phyloP scores from a whole-genome alignment of 1,140 invertebrate species.

The Oedothorax gibbosus region DNA sequence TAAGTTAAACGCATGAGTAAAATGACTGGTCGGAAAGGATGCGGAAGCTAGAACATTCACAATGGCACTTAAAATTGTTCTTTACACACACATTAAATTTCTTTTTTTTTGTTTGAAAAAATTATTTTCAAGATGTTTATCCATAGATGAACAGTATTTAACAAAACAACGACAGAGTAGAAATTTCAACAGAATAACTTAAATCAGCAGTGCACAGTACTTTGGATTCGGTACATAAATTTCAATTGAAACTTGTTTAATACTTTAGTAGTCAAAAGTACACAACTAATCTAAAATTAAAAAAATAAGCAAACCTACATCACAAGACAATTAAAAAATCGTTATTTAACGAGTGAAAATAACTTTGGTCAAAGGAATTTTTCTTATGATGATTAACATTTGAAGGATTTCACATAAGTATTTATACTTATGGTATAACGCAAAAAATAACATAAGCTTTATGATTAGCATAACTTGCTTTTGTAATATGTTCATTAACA shows the following conservation, averaged over 20 bases:
- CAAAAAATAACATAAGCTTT: no score
- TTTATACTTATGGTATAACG: no score
- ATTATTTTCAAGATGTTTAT: slow-evolving; percentile 5
- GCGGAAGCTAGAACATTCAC: slow-evolving; percentile 34
- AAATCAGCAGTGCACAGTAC: slow-evolving; percentile 29
- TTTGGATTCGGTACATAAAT: not conserved
- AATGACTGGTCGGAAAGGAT: slow-evolving; percentile 51
- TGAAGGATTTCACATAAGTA: no score
- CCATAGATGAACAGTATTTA: slow-evolving; percentile 49
- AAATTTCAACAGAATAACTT: slow-evolving; percentile 56
- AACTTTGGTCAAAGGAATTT: no score
- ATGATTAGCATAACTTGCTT: no score
- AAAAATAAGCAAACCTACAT: not conserved
- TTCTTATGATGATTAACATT: no score
- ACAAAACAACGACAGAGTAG: slow-evolving; percentile 49
- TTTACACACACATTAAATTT: slow-evolving; percentile 24
- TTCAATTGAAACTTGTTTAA: not conserved
- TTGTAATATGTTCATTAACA: no score
- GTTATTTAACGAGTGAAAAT: no score
- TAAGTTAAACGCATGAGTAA: slow-evolving; percentile 47
- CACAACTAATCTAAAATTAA: slow-evolving; percentile 2
- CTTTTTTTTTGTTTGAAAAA: slow-evolving; percentile 13
- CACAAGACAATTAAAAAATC: no score
- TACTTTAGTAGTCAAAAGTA: not conserved
- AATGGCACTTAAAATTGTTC: slow-evolving; percentile 57